phyloP scores from a whole-genome alignment of 2,888 invertebrate genomes.

The Synergus itoensis region DNA sequence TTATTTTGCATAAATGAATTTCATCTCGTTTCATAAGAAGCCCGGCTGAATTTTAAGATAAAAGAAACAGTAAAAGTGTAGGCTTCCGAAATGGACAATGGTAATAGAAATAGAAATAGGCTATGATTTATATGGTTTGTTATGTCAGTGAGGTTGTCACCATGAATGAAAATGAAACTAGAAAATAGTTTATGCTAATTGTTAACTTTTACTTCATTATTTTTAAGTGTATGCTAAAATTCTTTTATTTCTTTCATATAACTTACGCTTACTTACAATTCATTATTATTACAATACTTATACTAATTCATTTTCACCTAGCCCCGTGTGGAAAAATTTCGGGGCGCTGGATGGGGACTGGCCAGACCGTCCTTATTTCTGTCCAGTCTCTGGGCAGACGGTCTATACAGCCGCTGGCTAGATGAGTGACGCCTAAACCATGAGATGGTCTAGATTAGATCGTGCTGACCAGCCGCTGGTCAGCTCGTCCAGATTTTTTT shows the following conservation, averaged over 20 bases:
- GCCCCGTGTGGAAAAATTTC: too few species aligned
- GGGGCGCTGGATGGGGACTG: too few species aligned
- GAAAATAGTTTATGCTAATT: background rate
- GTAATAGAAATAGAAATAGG: background rate
- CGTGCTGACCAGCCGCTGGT: too few species aligned
- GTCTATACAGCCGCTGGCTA: too few species aligned
- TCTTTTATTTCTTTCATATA: background rate
- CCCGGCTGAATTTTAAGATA: background rate
- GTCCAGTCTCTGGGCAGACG: too few species aligned
- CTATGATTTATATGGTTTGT: background rate
- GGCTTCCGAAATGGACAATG: slow-evolving; percentile 17
- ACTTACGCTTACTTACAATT: too few species aligned
- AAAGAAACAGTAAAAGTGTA: background rate
- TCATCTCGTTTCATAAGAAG: background rate
- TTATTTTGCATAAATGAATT: slow-evolving; percentile 32
- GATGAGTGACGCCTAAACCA: too few species aligned
- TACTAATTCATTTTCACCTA: too few species aligned
- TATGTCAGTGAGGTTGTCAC: background rate
- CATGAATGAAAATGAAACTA: background rate
- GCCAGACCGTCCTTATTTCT: too few species aligned
- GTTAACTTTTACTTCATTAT: background rate
- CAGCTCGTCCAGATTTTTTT: too few species aligned
- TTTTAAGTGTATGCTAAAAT: background rate
- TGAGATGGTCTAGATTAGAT: too few species aligned
- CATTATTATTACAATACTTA: too few species aligned